Conservation (phyloP, 1,140 invertebrate species). For the Lerema accius region DNA sequence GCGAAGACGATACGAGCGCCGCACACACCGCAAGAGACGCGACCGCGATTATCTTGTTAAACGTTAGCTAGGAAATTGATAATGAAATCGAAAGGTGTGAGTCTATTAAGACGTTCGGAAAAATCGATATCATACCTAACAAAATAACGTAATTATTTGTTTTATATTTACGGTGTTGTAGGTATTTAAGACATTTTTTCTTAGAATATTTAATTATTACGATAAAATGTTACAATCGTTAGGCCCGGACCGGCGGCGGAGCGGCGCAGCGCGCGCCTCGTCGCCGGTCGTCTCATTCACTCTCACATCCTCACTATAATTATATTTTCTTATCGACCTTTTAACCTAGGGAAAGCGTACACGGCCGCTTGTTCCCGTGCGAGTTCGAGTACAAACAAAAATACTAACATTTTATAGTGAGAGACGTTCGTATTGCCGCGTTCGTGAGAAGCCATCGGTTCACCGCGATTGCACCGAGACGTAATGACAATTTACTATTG, state of each 20-base stretch:
- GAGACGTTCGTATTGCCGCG: constrained; percentile 74
- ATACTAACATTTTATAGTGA: constrained; percentile 72
- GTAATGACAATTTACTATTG: constrained; percentile 72
- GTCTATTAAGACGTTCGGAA: constrained; percentile 75
- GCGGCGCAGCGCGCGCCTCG: constrained; percentile 56
- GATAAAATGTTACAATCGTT: constrained; percentile 81
- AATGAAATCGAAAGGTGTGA: constrained; percentile 81
- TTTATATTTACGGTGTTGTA: constrained; percentile 83
- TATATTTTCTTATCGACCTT: constrained; percentile 82
- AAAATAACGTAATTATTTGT: constrained; percentile 83
- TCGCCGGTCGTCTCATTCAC: constrained; percentile 75
- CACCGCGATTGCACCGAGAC: constrained; percentile 78
- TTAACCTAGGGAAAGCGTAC: constrained; percentile 80
- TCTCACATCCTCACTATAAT: constrained; percentile 81
- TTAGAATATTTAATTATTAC: constrained; percentile 82
- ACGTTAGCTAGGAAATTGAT: constrained; percentile 83
- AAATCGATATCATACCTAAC: constrained; percentile 82
- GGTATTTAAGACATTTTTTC: constrained; percentile 82
- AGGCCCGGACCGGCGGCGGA: constrained; percentile 72
- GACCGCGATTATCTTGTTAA: constrained; percentile 80
- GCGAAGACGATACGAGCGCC: no score
- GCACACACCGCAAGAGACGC: constrained; percentile 69
- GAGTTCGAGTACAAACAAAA: constrained; percentile 77
- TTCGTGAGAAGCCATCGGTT: constrained; percentile 82
- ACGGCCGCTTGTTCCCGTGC: constrained; percentile 80